Evolutionary conservation across 2,888 invertebrate species (phyloP), one percentile per base, ranked within the genome.

Genomic region (Bimastos eiseni): DNA sequence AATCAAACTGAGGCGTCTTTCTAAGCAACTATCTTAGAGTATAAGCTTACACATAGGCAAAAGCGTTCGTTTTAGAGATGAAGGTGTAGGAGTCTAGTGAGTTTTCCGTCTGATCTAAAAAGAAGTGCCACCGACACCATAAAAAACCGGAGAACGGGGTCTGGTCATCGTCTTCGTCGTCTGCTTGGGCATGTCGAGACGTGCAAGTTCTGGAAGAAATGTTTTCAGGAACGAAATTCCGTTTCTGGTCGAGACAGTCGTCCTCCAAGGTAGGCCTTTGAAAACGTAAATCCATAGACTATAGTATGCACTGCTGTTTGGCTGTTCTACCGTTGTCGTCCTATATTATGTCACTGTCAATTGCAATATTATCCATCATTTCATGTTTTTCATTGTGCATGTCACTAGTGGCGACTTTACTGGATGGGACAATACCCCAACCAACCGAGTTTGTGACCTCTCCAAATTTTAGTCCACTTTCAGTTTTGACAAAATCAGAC

Each of bases 151-250:
- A n/a, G n/a, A 33, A 86, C 36, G 86, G 17, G 86, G 19, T 30
- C 19, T 36, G 86, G 34, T 34, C 36, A 24, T 86, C n/a, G 86
- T 30, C 37, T 86, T 86, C 34, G 86, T 15, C 37, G 86, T 86
- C 36, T 36, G 36, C 4, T n/a, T 37, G 21, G 86, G 86, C 34
- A 86, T 86, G 86, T 36, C 36, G 86, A 86, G 86, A 37, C 34
- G 86, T 30, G 19, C 84, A 11, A 36, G 84, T 8, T 19, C 33
- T 34, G 34, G 34, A 70, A 86, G 86, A 86, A 86, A 86, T 86
- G 86, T 86, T 86, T 86, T 86, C 86, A 34, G 86, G 86, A 24
- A 84, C 19, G 17, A 86, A 86, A 33, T 86, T 86, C 86, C 86
- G 86, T 24, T 36, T 86, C 34, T 86, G 86, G 86, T 86, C 86